These are phyloP conservation scores for Prunella himalayana DNA, from an alignment of 2,113 vertebrate species.

Conservation along the genomic window DNA sequence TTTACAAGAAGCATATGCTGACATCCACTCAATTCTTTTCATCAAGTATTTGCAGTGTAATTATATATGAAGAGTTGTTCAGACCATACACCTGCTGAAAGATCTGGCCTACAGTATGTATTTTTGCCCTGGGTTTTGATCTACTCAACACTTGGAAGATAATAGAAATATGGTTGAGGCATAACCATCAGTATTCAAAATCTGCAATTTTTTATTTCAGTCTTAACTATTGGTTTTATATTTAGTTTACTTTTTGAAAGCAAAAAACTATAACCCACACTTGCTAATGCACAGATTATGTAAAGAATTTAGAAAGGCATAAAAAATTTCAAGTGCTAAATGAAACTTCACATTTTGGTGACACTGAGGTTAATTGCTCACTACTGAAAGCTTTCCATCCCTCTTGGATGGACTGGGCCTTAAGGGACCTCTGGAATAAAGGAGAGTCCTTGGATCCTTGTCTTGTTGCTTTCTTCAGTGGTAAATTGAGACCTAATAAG, in stretches of 20 bases:
- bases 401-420: background rate
- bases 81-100: conserved; percentile 2
- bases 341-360: background rate
- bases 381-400: background rate
- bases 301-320: background rate
- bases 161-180: background rate
- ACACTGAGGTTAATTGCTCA: background rate
- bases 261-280: background rate
- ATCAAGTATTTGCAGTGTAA: background rate
- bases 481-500: background rate
- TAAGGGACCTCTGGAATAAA: background rate
- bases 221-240: background rate
- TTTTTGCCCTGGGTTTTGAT: background rate
- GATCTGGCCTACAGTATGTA: background rate
- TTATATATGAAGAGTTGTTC: background rate
- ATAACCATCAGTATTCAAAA: background rate
- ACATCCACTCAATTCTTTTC: background rate
- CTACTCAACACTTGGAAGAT: background rate
- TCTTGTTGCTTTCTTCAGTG: background rate
- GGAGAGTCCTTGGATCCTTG: background rate
- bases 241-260: background rate
- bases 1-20: background rate
- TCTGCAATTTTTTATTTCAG: background rate
- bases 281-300: background rate
- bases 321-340: background rate